Base-by-base conservation (phyloP, 2,113 vertebrate genomes). In the Dipodomys merriami region DNA sequence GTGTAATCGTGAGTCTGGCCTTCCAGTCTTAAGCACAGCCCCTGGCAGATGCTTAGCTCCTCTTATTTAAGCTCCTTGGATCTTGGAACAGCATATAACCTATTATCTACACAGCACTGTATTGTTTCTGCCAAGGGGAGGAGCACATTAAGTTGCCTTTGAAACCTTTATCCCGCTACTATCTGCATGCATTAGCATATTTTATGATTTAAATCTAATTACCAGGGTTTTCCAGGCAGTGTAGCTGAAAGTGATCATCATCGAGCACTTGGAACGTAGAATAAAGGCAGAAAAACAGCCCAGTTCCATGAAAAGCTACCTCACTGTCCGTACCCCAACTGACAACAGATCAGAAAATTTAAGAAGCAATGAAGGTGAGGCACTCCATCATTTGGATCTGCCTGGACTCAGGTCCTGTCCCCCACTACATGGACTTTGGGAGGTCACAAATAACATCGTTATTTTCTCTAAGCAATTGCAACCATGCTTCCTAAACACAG, bases 151-250 rank as follows among this genome's bases (percentile, higher is more conserved):
- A 79, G 84, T 57, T 84, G 91, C 93, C 86, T 95, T 91, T 94
- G 91, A 96, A 94, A 96, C 92, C 95, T 94, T 93, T 93, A 86
- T 95, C 80, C 83, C 62, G 86, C 68, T 71, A 65, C 86, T 83
- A 84, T 89, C 95, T 94, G 95, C 93, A 92, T 96, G 29, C 71
- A 96, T 97, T 95, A 95, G 93, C 96, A 95, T 96, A 95, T 89
- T 83, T 95, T 87, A 95, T 92, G 94, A 96, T 89, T 91, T 91
- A 96, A 91, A 96, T 92, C 96, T 97, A 95, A 95, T 96, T 95
- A 96, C 86, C 90, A 77, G 86, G 72, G 80, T 84, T 96, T 95
- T 94, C 94, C 12, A 73, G 72, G 89, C 16, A 0, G 83, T 69
- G 76, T 44, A 53, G 65, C 68, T 86, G 81, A 95, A 92, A 92